Evolutionary conservation across 1,140 invertebrate species (phyloP).

Genomic region (Penaeus chinensis): DNA sequence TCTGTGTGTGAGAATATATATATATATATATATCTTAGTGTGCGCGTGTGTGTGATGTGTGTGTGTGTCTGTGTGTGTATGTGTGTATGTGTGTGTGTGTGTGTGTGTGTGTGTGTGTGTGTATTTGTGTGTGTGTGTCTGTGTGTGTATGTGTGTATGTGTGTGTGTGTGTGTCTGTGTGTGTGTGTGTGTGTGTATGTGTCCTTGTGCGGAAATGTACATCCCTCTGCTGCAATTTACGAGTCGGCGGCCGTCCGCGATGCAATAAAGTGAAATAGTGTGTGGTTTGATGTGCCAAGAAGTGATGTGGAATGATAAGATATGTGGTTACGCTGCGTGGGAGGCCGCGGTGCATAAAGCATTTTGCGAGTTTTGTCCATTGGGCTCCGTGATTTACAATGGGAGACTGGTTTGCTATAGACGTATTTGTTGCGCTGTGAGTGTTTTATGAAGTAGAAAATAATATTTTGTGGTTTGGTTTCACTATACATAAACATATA

Average conservation of each 20-base stretch:
- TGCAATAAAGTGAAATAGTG: neutral
- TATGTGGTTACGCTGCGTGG: too few relatives aligned
- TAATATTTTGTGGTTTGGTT: neutral
- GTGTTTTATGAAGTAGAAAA: neutral
- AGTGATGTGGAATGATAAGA: neutral
- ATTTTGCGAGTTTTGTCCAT: too few relatives aligned
- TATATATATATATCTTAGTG: neutral
- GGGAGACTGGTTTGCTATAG: too few relatives aligned
- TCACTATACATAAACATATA: conserved; percentile 11
- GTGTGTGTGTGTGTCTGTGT: neutral
- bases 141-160: neutral
- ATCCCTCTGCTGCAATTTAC: neutral
- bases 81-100: neutral
- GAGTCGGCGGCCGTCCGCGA: neutral
- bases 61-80: neutral
- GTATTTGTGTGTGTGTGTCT: neutral
- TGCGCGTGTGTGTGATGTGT: too few relatives aligned
- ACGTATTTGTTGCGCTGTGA: neutral
- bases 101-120: neutral
- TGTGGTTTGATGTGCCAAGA: neutral
- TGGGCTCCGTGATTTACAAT: too few relatives aligned
- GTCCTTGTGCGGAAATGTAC: neutral
- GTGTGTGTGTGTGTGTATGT: conserved; percentile 3
- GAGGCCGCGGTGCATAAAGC: too few relatives aligned
- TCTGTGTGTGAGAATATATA: neutral